Evolutionary conservation across 1,140 invertebrate genomes (phyloP).

Genomic region (Drosophila nannoptera): DNA sequence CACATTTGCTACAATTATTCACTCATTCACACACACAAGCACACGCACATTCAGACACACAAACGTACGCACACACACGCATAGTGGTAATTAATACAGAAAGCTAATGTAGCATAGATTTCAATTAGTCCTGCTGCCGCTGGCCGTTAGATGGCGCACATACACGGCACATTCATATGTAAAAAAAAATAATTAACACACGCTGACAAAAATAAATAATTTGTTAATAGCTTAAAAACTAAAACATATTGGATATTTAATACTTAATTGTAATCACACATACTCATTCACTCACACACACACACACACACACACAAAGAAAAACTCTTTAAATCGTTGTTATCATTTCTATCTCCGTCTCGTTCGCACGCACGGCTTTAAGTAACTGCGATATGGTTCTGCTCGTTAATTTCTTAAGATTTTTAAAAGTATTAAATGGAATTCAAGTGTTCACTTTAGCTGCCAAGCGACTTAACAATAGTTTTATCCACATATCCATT

Average conservation of each 20-base stretch:
- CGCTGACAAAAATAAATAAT: slow-evolving; percentile 65
- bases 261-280: slow-evolving; percentile 69
- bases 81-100: slow-evolving; percentile 30
- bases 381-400: slow-evolving; percentile 53
- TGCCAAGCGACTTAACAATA: slow-evolving; percentile 39
- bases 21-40: slow-evolving; percentile 12
- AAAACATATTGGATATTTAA: slow-evolving; percentile 75
- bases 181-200: slow-evolving; percentile 12
- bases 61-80: slow-evolving; percentile 4
- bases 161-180: background rate
- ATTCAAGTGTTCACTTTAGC: slow-evolving; percentile 57
- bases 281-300: slow-evolving; percentile 32
- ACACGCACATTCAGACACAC: slow-evolving; percentile 3
- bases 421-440: slow-evolving; percentile 55
- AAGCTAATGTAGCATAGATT: slow-evolving; percentile 13
- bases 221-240: slow-evolving; percentile 58
- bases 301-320: slow-evolving; percentile 2
- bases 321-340: slow-evolving; percentile 13
- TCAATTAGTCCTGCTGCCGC: slow-evolving; percentile 11
- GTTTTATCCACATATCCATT: slow-evolving; percentile 28
- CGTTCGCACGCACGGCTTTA: slow-evolving; percentile 22
- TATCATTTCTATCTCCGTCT: slow-evolving; percentile 1
- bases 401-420: slow-evolving; percentile 16
- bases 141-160: slow-evolving; percentile 12
- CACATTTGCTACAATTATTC: slow-evolving; percentile 19